Percentiles rank a stretch among this genome's conserved stretches.
phyloP scores from a whole-genome alignment of 1,140 invertebrate species.

The Eumeta japonica region DNA sequence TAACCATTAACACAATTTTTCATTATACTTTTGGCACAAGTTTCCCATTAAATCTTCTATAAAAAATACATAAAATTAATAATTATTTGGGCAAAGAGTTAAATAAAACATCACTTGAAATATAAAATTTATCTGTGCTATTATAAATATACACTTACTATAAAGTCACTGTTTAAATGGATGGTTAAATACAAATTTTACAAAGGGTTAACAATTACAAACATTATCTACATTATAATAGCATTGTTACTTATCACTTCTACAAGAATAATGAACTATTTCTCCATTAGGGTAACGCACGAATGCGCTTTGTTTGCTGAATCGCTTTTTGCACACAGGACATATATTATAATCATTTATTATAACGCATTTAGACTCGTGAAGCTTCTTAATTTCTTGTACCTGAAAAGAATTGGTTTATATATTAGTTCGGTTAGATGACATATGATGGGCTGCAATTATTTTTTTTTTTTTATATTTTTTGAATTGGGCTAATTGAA shows the following conservation, averaged over 20 bases:
- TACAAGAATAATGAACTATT: constrained; percentile 88
- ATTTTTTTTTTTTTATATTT: too few relatives aligned
- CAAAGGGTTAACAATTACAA: neutral
- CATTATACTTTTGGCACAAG: too few relatives aligned
- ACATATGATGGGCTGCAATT: constrained; percentile 5
- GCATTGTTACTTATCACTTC: constrained; percentile 24
- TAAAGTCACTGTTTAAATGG: neutral
- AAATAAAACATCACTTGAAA: neutral
- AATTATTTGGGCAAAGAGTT: neutral
- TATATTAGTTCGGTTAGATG: constrained; percentile 15
- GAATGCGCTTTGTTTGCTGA: constrained; percentile 89
- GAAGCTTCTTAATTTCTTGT: constrained; percentile 74
- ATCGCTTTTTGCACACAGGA: constrained; percentile 87
- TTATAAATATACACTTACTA: neutral
- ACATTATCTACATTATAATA: neutral
- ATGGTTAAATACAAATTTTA: neutral
- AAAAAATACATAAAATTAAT: neutral
- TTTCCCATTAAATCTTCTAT: too few relatives aligned
- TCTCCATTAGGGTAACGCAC: constrained; percentile 88
- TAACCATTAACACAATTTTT: too few relatives aligned
- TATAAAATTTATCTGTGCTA: neutral
- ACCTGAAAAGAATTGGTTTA: constrained; percentile 55
- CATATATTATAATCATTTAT: constrained; percentile 87
- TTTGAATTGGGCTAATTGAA: too few relatives aligned
- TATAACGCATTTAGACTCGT: constrained; percentile 77